A percentile compares a stretch with the other conserved stretches of the same genome.
phyloP scores from a whole-genome alignment of 2,113 vertebrate species.

The Pollachius pollachius region DNA sequence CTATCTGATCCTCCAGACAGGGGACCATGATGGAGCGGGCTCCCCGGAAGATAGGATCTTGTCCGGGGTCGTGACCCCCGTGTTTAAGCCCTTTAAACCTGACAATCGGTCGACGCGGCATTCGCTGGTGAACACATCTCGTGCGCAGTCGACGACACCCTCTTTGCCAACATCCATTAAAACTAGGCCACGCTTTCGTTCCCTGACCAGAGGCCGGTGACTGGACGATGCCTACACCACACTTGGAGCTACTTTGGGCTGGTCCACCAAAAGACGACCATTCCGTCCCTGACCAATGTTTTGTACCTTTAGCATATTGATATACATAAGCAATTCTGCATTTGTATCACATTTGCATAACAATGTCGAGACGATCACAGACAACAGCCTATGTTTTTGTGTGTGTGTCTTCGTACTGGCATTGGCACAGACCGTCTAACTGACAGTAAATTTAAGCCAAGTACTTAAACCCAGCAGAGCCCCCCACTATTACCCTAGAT shows the following conservation, averaged over 20 bases:
- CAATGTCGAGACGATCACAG: background rate
- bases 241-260: no score
- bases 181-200: background rate
- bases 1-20: slow-evolving; percentile 77
- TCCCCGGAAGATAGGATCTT: slow-evolving; percentile 72
- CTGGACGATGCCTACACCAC: background rate
- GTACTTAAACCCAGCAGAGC: slow-evolving; percentile 10
- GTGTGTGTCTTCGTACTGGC: background rate
- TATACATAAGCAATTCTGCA: no score
- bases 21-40: slow-evolving; percentile 73
- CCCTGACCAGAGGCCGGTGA: background rate
- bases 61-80: slow-evolving; percentile 65
- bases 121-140: slow-evolving; percentile 52
- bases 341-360: background rate
- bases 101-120: slow-evolving; percentile 73
- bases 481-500: slow-evolving; percentile 56
- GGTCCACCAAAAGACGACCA: no score
- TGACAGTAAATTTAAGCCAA: slow-evolving; percentile 9
- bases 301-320: no score
- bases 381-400: background rate
- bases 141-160: slow-evolving; percentile 33
- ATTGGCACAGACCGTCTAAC: background rate
- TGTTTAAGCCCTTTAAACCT: slow-evolving; percentile 63
- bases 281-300: no score
- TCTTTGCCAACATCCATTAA: slow-evolving; percentile 2